phyloP scores from a whole-genome alignment of 2,888 invertebrate species.

The Troglohyphantes excavatus region DNA sequence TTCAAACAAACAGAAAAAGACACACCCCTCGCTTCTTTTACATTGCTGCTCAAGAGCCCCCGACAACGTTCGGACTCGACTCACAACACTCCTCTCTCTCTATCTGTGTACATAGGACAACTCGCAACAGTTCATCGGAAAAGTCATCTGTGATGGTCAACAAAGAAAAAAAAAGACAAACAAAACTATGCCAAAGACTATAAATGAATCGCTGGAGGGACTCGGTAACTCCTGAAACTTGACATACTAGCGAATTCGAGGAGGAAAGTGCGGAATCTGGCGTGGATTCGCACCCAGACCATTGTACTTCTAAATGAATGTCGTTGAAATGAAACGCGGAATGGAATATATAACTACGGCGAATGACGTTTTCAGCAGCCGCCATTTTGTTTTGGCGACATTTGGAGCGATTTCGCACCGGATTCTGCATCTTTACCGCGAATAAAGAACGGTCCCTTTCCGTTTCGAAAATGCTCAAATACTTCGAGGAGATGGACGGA shows the following conservation, averaged over 20 bases:
- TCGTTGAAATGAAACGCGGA: no score
- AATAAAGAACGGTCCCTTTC: no score
- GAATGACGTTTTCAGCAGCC: no score
- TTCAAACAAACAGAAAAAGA: background rate
- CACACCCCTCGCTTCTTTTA: constrained; percentile 10
- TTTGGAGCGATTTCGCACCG: no score
- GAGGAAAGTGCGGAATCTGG: no score
- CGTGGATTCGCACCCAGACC: no score
- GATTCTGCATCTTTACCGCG: no score
- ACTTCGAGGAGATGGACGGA: background rate
- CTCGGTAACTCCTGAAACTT: background rate
- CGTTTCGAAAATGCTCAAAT: background rate
- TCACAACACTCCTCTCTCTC: background rate
- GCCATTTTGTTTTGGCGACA: no score
- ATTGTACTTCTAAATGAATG: no score
- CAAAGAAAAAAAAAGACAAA: constrained; percentile 28
- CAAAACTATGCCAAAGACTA: constrained; percentile 72
- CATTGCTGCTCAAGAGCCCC: background rate
- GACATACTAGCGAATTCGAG: no score
- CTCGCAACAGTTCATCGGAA: constrained; percentile 58
- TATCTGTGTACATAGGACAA: constrained; percentile 25
- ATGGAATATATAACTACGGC: no score
- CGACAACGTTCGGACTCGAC: background rate
- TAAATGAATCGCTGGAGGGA: background rate
- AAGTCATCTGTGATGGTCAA: constrained; percentile 71